phyloP scores from a whole-genome alignment of 1,140 invertebrate genomes.

The Atta texana region DNA sequence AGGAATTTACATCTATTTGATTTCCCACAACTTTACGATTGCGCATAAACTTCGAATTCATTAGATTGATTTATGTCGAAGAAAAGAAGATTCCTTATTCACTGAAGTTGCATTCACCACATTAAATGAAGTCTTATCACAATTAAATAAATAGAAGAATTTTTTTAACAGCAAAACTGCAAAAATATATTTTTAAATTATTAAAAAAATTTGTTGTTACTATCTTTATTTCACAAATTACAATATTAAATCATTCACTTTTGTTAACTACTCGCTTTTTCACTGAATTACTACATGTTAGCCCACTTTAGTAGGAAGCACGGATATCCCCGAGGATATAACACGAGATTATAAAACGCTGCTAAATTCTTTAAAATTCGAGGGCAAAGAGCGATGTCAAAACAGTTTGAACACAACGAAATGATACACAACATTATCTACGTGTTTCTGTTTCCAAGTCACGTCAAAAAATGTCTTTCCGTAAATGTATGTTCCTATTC shows the following conservation, averaged over 20 bases:
- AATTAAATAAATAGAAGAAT: background rate
- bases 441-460: slow-evolving; percentile 57
- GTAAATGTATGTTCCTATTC: slow-evolving; percentile 72
- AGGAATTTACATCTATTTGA: slow-evolving; percentile 40
- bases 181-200: background rate
- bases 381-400: slow-evolving; percentile 41
- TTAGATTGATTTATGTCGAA: background rate
- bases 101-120: slow-evolving; percentile 36
- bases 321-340: background rate
- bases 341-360: background rate
- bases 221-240: background rate
- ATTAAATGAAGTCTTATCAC: background rate
- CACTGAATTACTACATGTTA: background rate
- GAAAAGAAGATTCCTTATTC: background rate
- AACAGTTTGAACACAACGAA: slow-evolving; percentile 26
- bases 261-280: background rate
- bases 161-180: background rate
- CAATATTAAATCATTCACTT: background rate
- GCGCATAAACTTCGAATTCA: slow-evolving; percentile 3
- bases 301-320: background rate
- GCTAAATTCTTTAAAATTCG: background rate
- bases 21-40: slow-evolving; percentile 16
- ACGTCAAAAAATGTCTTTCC: slow-evolving; percentile 53
- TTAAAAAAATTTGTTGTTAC: background rate
- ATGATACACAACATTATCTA: slow-evolving; percentile 57